Percentiles rank a stretch among this genome's conserved stretches.
Evolutionary conservation across 2,113 vertebrate species (phyloP).

Genomic region (Salvelinus fontinalis): DNA sequence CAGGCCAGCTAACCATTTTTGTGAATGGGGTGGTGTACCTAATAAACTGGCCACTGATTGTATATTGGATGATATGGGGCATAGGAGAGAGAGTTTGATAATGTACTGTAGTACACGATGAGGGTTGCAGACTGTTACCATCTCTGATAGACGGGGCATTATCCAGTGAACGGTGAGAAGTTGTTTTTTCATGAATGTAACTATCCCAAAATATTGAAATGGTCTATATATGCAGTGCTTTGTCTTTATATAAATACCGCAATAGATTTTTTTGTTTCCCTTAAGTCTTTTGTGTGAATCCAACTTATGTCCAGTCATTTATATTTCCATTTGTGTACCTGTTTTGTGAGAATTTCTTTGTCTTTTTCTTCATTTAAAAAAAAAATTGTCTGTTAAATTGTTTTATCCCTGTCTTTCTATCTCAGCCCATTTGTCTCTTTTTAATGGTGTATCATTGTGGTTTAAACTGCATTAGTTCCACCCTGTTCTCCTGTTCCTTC

Average conservation of each 20-base stretch:
- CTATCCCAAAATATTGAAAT: conserved; percentile 5
- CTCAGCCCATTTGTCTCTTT: no score
- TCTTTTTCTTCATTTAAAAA: neutral
- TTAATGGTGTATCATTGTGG: neutral
- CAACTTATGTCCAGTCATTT: neutral
- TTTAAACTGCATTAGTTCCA: neutral
- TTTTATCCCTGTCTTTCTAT: neutral
- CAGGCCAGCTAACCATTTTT: no score
- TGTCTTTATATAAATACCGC: neutral
- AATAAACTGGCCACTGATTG: no score
- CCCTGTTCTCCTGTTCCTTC: neutral
- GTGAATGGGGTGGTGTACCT: no score
- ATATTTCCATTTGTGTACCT: no score
- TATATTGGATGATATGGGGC: neutral
- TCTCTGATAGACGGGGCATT: conserved; percentile 26
- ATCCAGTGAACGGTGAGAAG: conserved; percentile 2
- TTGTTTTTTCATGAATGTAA: neutral
- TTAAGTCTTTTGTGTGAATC: neutral
- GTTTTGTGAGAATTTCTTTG: no score
- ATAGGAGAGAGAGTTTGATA: neutral
- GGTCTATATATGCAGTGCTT: conserved; percentile 24
- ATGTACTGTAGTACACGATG: neutral
- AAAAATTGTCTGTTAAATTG: neutral
- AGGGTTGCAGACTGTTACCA: neutral
- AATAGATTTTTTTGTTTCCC: neutral